Percentiles rank a stretch among this genome's conserved stretches.
Conservation (phyloP, 2,888 invertebrate species). For the Meloe dianella region DNA sequence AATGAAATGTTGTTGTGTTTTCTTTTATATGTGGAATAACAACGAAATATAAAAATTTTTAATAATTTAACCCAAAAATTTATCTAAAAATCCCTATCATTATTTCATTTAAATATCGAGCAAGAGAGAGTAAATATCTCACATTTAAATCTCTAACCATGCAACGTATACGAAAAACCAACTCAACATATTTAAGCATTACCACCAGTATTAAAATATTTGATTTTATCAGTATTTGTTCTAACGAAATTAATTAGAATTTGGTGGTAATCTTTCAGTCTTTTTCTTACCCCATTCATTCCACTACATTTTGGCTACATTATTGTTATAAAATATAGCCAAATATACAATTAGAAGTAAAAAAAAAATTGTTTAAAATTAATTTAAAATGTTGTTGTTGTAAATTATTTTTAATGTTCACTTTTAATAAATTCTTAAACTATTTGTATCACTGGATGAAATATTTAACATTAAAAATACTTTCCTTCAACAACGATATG, state of each 20-base stretch:
- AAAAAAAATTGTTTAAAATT: conserved; percentile 10
- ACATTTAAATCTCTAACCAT: conserved; percentile 20
- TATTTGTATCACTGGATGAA: neutral
- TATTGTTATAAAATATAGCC: conserved; percentile 25
- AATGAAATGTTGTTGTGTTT: neutral
- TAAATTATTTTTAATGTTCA: conserved; percentile 27
- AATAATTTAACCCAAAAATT: conserved; percentile 19
- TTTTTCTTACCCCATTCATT: conserved; percentile 30
- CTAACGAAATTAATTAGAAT: conserved; percentile 11
- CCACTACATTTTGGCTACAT: conserved; percentile 23
- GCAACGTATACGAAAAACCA: conserved; percentile 26
- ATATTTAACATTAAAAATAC: conserved; percentile 25
- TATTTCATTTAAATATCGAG: too few relatives aligned
- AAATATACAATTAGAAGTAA: conserved; percentile 24
- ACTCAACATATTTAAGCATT: conserved; percentile 24
- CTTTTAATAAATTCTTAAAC: neutral
- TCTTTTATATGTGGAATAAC: conserved; percentile 17
- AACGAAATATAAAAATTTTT: conserved; percentile 7
- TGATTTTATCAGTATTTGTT: too few relatives aligned
- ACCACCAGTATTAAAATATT: conserved; percentile 23
- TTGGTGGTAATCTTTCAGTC: conserved; percentile 31
- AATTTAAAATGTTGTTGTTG: conserved; percentile 14
- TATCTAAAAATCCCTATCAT: conserved; percentile 12
- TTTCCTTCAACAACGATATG: conserved; percentile 20
- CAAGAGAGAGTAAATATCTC: too few relatives aligned